Evolutionary conservation across 2,797 vertebrate genomes (phyloP), one percentile per base, ranked within the genome.

Genomic region (Paratrypauchen microcephalus): DNA sequence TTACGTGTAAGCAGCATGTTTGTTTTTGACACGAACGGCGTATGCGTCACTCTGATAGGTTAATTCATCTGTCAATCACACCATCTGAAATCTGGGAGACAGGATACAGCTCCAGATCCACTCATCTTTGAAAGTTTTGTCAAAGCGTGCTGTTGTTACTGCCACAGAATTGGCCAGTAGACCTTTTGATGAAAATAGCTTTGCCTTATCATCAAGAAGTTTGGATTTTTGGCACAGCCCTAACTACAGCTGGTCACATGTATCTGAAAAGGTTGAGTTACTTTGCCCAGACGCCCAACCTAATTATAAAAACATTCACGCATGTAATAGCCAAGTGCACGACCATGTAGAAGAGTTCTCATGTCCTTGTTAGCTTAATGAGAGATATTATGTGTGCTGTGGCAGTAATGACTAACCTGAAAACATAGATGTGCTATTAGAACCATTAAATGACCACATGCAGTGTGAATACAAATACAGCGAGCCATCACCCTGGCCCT

Each of bases 401-500:
- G 71, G 78, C 81, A 67, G 71, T 82, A 82, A 90, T 87, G 82
- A 86, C 69, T 60, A 70, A 72, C 78, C 74, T 69, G 68, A 67
- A 90, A 87, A 84, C 79, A 87, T 54, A 72, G 68, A 83, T 75
- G 56, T 72, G 75, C 79, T 77, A 75, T 86, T 84, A 86, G 70
- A 70, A 28, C 58, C 65, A 67, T 61, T 72, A 78, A 81, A 88
- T 74, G 50, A 77, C 64, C 65, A 66, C 69, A 45, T 67, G 71
- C 76, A 83, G 79, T 81, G 77, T 70, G 60, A 82, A 78, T 76
- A 85, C 65, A 83, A 78, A 85, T 50, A 70, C 64, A 76, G 62
- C 58, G 61, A 68, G 26, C 73, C 66, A 62, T 21, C 47, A 66
- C 50, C 75, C 80, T 1, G 72, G 74, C 79, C 78, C 8, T 36